Evolutionary conservation across 2,797 vertebrate species (phyloP).

Genomic region (Poeciliopsis presidionis): DNA sequence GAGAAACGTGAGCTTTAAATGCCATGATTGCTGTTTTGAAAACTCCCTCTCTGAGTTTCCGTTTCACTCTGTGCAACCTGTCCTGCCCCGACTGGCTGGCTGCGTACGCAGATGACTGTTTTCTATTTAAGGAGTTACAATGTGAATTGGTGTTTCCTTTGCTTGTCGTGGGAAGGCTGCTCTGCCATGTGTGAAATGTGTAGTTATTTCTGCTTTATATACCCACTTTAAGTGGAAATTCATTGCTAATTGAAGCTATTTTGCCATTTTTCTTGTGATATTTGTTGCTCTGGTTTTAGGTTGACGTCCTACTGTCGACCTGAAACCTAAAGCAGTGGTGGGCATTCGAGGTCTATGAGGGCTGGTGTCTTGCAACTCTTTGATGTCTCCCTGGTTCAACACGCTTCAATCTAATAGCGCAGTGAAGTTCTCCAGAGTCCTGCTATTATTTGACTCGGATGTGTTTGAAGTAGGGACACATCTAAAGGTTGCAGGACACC

Average conservation of each 20-base stretch:
- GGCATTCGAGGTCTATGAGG: too few species aligned
- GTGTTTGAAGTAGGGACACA: too few species aligned
- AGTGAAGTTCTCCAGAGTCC: too few species aligned
- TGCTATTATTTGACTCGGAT: too few species aligned
- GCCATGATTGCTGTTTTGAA: slow-evolving; percentile 9
- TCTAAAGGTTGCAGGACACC: too few species aligned
- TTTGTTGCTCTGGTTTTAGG: background rate
- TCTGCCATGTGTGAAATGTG: slow-evolving; percentile 1
- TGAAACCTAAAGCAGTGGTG: too few species aligned
- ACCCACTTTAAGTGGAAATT: background rate
- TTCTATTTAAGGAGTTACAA: slow-evolving; percentile 25
- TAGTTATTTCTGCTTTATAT: background rate
- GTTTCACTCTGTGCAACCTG: background rate
- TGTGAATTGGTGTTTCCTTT: slow-evolving; percentile 35
- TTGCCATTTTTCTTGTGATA: background rate
- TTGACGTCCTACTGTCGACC: background rate
- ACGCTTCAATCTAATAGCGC: too few species aligned
- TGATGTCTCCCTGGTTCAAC: too few species aligned
- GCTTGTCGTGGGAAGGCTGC: background rate
- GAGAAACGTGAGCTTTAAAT: slow-evolving; percentile 5
- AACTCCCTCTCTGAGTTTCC: slow-evolving; percentile 40
- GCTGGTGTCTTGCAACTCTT: too few species aligned
- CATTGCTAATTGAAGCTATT: background rate
- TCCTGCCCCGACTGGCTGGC: background rate
- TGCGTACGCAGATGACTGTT: slow-evolving; percentile 28